phyloP scores from a whole-genome alignment of 2,797 vertebrate genomes.

The Mastacembelus armatus region DNA sequence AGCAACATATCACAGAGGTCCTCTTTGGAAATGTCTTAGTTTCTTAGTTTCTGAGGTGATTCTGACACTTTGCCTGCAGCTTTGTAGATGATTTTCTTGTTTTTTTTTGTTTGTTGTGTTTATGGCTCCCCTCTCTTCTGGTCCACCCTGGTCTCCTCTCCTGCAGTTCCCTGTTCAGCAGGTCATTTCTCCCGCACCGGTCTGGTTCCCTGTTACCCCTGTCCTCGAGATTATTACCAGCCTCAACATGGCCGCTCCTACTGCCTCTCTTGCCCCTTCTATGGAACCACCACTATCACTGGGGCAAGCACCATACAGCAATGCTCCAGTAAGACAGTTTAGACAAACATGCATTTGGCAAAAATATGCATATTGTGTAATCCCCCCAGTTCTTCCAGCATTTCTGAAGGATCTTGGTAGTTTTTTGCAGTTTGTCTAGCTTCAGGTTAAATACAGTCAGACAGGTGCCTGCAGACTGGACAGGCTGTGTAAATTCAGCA shows the following conservation, averaged over 20 bases:
- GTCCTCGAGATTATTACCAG: constrained; percentile 97
- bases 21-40: too few relatives aligned
- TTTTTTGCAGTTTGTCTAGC: too few relatives aligned
- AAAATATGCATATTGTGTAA: not conserved
- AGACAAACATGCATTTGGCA: not conserved
- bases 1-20: constrained; percentile 15
- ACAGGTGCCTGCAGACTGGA: too few relatives aligned
- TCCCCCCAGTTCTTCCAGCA: not conserved
- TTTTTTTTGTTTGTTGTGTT: not conserved
- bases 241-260: constrained; percentile 94
- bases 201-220: constrained; percentile 93
- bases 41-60: constrained; percentile 20
- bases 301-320: constrained; percentile 93
- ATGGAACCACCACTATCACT: constrained; percentile 91
- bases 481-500: too few relatives aligned
- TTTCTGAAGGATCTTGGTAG: too few relatives aligned
- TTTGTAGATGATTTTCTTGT: too few relatives aligned
- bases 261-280: constrained; percentile 96
- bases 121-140: not conserved
- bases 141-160: not conserved
- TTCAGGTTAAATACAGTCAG: too few relatives aligned
- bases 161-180: constrained; percentile 90
- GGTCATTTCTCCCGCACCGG: constrained; percentile 97
- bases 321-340: constrained; percentile 91
- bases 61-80: not conserved